These are phyloP conservation scores for Canis aureus DNA, from an alignment of 2,113 vertebrate species.

Conservation along the genomic window DNA sequence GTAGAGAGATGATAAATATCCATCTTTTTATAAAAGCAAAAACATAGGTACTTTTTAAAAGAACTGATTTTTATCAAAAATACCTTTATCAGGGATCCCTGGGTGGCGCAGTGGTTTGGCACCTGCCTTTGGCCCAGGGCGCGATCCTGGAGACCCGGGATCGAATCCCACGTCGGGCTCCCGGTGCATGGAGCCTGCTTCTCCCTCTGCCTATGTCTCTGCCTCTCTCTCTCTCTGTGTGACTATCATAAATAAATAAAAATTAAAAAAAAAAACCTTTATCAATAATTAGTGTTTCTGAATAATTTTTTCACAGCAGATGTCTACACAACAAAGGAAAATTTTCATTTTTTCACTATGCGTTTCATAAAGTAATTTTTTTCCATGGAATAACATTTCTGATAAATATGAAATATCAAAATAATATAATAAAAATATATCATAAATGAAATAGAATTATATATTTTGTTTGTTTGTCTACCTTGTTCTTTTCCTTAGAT, in stretches of 20 bases:
- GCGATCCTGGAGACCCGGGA: too few relatives aligned
- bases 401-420: background rate
- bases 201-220: too few relatives aligned
- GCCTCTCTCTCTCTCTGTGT: too few relatives aligned
- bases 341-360: conserved; percentile 4
- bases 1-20: background rate
- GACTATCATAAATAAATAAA: too few relatives aligned
- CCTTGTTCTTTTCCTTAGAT: too few relatives aligned
- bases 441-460: background rate
- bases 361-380: background rate
- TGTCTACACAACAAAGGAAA: background rate
- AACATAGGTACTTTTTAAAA: background rate
- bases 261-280: too few relatives aligned
- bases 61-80: background rate
- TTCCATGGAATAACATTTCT: background rate
- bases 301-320: too few relatives aligned
- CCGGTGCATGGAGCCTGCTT: too few relatives aligned
- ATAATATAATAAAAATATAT: background rate
- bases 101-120: too few relatives aligned
- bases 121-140: too few relatives aligned
- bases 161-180: too few relatives aligned
- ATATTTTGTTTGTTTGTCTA: background rate
- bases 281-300: too few relatives aligned
- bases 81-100: background rate
- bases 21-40: background rate